Percentiles rank a stretch among this genome's conserved stretches.
Conservation (phyloP, 2,888 invertebrate species). For the Drosophila neonasuta region DNA sequence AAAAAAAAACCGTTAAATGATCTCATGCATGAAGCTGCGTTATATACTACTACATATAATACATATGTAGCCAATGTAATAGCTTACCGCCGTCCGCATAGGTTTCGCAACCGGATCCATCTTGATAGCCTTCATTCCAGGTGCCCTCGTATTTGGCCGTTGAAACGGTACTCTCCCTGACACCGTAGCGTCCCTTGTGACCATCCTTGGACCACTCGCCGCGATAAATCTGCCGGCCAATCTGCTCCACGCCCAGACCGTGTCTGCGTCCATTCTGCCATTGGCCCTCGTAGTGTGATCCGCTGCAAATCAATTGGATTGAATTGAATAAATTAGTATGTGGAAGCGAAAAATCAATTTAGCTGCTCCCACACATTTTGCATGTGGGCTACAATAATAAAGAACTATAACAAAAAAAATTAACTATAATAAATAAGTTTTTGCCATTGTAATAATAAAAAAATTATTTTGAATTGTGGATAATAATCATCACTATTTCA, state of each 20-base stretch:
- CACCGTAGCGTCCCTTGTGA: conserved; percentile 99
- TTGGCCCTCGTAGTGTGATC: conserved; percentile 98
- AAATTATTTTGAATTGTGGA: neutral
- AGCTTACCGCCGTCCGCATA: conserved; percentile 99
- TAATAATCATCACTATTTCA: conserved; percentile 4
- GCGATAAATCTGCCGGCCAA: conserved; percentile 98
- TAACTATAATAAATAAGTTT: neutral
- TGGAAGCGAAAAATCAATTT: too few relatives aligned
- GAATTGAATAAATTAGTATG: neutral
- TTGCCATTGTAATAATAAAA: neutral
- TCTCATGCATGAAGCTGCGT: conserved; percentile 70
- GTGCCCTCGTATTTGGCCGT: conserved; percentile 98
- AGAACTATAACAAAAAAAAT: conserved; percentile 4
- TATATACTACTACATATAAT: conserved; percentile 36
- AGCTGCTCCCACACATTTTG: too few relatives aligned
- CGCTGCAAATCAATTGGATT: conserved; percentile 84
- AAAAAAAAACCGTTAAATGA: conserved; percentile 51
- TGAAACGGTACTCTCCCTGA: conserved; percentile 96
- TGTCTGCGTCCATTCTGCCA: conserved; percentile 99
- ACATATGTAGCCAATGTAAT: conserved; percentile 30
- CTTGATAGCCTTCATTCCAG: conserved; percentile 99
- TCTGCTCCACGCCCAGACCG: conserved; percentile 97
- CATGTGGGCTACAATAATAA: too few relatives aligned
- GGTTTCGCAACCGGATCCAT: conserved; percentile 99
- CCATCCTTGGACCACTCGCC: conserved; percentile 98